Percentiles rank a stretch among this genome's conserved stretches.
Evolutionary conservation across 2,888 invertebrate species (phyloP).

Genomic region (Volucella zonaria): DNA sequence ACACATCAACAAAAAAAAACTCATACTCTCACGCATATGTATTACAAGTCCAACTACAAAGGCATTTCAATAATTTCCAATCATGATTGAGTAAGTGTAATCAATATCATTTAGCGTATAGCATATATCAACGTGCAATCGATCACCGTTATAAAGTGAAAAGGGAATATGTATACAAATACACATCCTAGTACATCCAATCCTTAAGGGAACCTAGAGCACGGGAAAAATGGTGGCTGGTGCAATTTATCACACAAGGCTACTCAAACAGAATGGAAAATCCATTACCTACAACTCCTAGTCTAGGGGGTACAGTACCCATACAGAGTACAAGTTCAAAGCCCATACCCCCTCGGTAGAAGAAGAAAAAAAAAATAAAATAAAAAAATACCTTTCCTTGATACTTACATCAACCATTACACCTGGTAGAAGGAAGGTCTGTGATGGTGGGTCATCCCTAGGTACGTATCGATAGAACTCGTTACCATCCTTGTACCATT

Average conservation of each 20-base stretch:
- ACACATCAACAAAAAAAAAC: constrained; percentile 38
- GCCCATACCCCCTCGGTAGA: neutral
- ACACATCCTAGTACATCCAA: neutral
- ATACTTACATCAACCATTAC: constrained; percentile 92
- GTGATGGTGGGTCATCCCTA: constrained; percentile 90
- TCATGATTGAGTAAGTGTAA: constrained; percentile 68
- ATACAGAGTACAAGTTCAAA: neutral
- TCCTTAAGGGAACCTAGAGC: constrained; percentile 17
- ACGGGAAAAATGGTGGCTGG: constrained; percentile 6
- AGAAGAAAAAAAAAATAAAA: neutral
- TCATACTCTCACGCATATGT: too few species aligned
- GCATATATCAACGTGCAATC: constrained; percentile 40
- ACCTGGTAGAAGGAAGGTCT: constrained; percentile 90
- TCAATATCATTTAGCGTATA: constrained; percentile 60
- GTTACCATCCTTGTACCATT: constrained; percentile 96
- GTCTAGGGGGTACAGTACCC: too few species aligned
- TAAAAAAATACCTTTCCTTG: constrained; percentile 10
- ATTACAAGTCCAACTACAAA: neutral
- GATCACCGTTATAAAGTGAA: constrained; percentile 54
- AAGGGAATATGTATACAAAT: constrained; percentile 6
- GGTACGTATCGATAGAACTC: constrained; percentile 95
- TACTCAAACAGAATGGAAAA: constrained; percentile 54
- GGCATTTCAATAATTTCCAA: constrained; percentile 45
- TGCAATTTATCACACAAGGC: constrained; percentile 74
- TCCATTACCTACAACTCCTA: constrained; percentile 26